Conservation (phyloP, 2,797 vertebrate genomes). For the Chloroceryle amazona region DNA sequence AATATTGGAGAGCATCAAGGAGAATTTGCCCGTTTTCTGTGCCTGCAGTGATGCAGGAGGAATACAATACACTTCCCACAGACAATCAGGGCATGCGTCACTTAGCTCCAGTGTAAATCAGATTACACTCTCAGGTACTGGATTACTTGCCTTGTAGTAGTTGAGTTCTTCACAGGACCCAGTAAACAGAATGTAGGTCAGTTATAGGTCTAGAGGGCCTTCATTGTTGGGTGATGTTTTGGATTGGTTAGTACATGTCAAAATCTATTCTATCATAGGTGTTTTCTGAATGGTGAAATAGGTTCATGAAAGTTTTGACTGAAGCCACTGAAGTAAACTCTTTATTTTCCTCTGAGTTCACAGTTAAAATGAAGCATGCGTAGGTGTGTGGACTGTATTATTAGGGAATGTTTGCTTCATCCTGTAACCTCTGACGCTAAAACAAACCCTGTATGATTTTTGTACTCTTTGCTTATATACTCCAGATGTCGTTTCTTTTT, state of each 20-base stretch:
- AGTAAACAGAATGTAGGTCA: not conserved
- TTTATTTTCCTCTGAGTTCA: not conserved
- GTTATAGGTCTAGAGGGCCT: not conserved
- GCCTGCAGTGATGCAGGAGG: not conserved
- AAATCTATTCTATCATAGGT: not conserved
- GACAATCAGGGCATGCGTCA: not conserved
- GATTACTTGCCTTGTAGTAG: not conserved
- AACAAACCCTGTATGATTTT: not conserved
- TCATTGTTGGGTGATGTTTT: accelerated
- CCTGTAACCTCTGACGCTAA: not conserved
- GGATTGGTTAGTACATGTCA: not conserved
- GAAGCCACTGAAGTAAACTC: not conserved
- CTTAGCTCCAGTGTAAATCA: not conserved
- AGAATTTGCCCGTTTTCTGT: not conserved
- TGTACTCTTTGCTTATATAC: not conserved
- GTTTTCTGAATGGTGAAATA: not conserved
- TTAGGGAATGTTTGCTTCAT: not conserved
- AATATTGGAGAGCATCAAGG: not conserved
- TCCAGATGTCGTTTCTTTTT: not conserved
- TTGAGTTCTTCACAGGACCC: not conserved
- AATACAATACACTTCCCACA: not conserved
- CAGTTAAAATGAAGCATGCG: not conserved
- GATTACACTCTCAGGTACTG: not conserved
- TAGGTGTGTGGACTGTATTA: not conserved
- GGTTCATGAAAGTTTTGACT: not conserved